Conservation (phyloP, 2,888 invertebrate species). For the Cryptus armator region DNA sequence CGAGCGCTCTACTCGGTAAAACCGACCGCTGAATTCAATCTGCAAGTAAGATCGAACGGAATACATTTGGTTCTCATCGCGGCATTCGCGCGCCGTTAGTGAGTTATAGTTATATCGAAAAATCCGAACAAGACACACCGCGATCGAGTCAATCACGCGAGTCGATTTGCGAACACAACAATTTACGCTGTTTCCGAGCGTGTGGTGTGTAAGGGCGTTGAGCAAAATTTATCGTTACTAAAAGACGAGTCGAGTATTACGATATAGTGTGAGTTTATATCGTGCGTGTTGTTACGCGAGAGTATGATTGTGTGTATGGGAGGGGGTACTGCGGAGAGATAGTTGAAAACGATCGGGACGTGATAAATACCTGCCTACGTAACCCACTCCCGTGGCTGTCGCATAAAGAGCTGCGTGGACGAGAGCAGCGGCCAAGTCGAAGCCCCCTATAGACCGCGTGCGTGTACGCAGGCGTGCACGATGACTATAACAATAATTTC, state of each 20-base stretch:
- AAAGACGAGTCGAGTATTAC: constrained; percentile 47
- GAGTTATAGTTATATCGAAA: constrained; percentile 34
- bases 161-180: constrained; percentile 48
- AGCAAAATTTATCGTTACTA: constrained; percentile 58
- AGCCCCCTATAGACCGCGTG: constrained; percentile 37
- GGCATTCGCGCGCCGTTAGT: background rate
- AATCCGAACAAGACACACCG: constrained; percentile 32
- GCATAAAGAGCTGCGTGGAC: constrained; percentile 65
- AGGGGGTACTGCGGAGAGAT: constrained; percentile 18
- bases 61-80: background rate
- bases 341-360: constrained; percentile 65
- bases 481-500: constrained; percentile 81
- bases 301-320: constrained; percentile 16
- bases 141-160: constrained; percentile 42
- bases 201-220: constrained; percentile 28
- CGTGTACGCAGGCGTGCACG: constrained; percentile 78
- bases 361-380: constrained; percentile 69
- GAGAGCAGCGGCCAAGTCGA: constrained; percentile 19
- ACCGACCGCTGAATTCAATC: background rate
- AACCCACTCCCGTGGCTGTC: constrained; percentile 68
- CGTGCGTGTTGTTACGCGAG: background rate
- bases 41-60: background rate
- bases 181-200: constrained; percentile 38
- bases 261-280: constrained; percentile 12
- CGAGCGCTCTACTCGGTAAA: background rate